Evolutionary conservation across 2,888 invertebrate genomes (phyloP).

Genomic region (Aphodius granarius): DNA sequence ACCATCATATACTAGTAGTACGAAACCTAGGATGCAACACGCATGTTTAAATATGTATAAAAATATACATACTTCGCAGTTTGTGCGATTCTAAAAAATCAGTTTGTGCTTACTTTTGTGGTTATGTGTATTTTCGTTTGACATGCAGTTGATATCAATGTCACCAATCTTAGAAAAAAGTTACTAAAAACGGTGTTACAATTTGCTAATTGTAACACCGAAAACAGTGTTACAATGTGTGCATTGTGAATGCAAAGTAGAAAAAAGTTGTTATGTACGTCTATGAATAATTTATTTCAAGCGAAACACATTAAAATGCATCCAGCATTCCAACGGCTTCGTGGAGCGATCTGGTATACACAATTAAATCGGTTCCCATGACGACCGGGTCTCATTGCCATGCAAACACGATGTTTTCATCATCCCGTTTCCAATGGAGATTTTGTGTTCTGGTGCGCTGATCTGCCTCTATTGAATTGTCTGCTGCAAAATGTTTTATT

Average conservation of each 20-base stretch:
- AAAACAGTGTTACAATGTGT: too few relatives aligned
- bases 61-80: too few relatives aligned
- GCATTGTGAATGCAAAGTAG: neutral
- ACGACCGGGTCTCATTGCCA: neutral
- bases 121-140: too few relatives aligned
- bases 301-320: neutral
- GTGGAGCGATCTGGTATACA: neutral
- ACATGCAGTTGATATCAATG: too few relatives aligned
- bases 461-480: neutral
- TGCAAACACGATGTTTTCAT: slow-evolving; percentile 1
- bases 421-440: neutral
- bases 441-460: neutral
- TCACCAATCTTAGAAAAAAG: too few relatives aligned
- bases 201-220: too few relatives aligned
- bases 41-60: too few relatives aligned
- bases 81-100: too few relatives aligned
- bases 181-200: too few relatives aligned
- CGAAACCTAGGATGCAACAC: too few relatives aligned
- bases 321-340: neutral
- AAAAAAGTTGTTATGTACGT: neutral
- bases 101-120: too few relatives aligned
- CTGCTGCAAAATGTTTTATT: neutral
- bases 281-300: neutral
- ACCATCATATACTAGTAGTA: too few relatives aligned
- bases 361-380: slow-evolving; percentile 4